phyloP scores from a whole-genome alignment of 2,888 invertebrate genomes.

The Physocephala rufipes region DNA sequence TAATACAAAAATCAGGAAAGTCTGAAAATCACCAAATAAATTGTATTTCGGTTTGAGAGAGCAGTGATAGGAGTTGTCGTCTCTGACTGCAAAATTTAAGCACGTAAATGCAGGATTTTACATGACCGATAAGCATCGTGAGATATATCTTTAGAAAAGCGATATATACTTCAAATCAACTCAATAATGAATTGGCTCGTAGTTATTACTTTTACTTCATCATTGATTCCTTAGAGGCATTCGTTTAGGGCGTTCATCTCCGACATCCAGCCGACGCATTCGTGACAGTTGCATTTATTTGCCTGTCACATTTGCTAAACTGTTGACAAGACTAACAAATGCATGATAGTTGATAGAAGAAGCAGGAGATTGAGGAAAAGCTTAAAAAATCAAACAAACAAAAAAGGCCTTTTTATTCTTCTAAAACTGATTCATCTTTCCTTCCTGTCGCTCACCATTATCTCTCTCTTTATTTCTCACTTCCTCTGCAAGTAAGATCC shows the following conservation, averaged over 20 bases:
- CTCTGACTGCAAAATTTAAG: too few relatives aligned
- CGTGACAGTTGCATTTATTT: conserved; percentile 60
- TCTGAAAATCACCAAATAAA: too few relatives aligned
- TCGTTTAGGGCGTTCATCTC: neutral
- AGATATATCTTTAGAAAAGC: too few relatives aligned
- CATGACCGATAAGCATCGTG: too few relatives aligned
- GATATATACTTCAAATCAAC: neutral
- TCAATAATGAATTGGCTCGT: conserved; percentile 2
- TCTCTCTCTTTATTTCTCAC: conserved; percentile 36
- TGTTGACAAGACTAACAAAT: conserved; percentile 50
- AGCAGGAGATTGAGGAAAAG: neutral
- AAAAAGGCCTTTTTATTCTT: neutral
- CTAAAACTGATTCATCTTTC: conserved; percentile 3
- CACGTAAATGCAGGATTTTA: too few relatives aligned
- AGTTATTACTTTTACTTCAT: conserved; percentile 41
- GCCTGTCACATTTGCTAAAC: conserved; percentile 58
- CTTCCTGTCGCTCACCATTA: conserved; percentile 46
- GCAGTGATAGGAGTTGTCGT: too few relatives aligned
- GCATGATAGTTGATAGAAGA: too few relatives aligned
- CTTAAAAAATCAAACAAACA: neutral
- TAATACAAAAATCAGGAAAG: too few relatives aligned
- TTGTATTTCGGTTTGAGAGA: too few relatives aligned
- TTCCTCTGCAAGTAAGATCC: too few relatives aligned
- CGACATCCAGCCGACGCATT: conserved; percentile 34
- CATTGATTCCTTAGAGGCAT: too few relatives aligned